Base-by-base conservation (phyloP, 2,797 vertebrate species). In the Phrynocephalus vlangalii region DNA sequence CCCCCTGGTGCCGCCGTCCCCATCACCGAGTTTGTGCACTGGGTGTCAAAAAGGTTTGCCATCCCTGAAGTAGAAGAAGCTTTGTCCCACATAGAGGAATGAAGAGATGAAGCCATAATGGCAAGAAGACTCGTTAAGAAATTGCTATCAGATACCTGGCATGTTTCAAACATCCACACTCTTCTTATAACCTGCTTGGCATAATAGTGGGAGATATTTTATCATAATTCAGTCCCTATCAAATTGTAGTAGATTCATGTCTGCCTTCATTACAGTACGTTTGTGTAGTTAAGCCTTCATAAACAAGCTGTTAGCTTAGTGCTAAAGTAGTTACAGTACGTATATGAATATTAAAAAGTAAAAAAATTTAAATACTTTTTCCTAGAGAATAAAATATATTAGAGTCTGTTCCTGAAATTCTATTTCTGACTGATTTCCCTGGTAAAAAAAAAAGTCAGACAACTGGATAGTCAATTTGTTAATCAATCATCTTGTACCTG, bases 241-340 rank as follows among this genome's bases (percentile, higher is more conserved):
- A 52, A 70, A 33, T 67, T 85, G 33, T 70, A 26, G 11, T 78
- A 85, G 68, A 50, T 68, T 15, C 6, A 24, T 68, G 6, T 1
- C 20, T n/a, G 15, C 18, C 6, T 5, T 70, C 20, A 70, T 26
- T 22, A 79, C 26, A 44, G 38, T 44, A 44, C 38, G 38, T n/a
- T 79, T 78, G 30, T 68, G 44, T 18, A 50, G 66, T 79, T 68
- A 68, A 83, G 28, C n/a, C 52, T 13, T 38, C 3, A 72, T 30
- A 83, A 71, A 56, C 30, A 83, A 83, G 44, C 81, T 83, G 50
- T 48, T 52, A 52, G n/a, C 71, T 83, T 56, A 73, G 13, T 26
- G 30, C 50, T 73, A 83, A 71, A 48, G 28, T 33, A 68, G 24
- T 68, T 78, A 79, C 38, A 44, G 38, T 44, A 44, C 68, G 30